Conservation (phyloP, 2,113 vertebrate genomes). For the Leptobrachium ailaonicum region DNA sequence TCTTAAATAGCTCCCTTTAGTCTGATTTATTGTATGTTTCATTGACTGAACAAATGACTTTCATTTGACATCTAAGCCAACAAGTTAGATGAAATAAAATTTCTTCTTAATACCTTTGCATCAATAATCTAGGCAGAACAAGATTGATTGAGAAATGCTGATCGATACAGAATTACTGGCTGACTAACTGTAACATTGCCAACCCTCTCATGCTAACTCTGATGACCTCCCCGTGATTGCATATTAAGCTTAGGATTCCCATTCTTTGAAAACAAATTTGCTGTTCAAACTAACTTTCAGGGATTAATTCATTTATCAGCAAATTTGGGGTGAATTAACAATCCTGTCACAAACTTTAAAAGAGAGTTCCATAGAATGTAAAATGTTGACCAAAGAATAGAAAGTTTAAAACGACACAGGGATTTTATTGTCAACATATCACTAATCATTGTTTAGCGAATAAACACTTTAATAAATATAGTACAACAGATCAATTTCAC, state of each 20-base stretch:
- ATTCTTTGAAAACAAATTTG: slow-evolving; percentile 73
- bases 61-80: slow-evolving; percentile 82
- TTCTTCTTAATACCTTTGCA: slow-evolving; percentile 82
- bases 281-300: too few relatives aligned
- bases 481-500: too few relatives aligned
- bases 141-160: slow-evolving; percentile 77
- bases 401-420: too few relatives aligned
- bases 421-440: too few relatives aligned
- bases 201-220: slow-evolving; percentile 75
- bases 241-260: slow-evolving; percentile 66
- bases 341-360: too few relatives aligned
- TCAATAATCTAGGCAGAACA: slow-evolving; percentile 79
- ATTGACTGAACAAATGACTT: slow-evolving; percentile 81
- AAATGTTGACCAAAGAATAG: too few relatives aligned
- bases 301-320: too few relatives aligned
- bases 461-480: too few relatives aligned
- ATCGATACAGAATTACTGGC: slow-evolving; percentile 81
- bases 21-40: slow-evolving; percentile 72
- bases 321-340: too few relatives aligned
- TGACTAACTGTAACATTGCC: slow-evolving; percentile 78
- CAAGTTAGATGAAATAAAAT: slow-evolving; percentile 83
- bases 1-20: slow-evolving; percentile 62
- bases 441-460: too few relatives aligned
- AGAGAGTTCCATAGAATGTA: too few relatives aligned
- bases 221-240: slow-evolving; percentile 70